Base-by-base conservation (phyloP, 2,888 invertebrate genomes). In the Ceramica pisi region DNA sequence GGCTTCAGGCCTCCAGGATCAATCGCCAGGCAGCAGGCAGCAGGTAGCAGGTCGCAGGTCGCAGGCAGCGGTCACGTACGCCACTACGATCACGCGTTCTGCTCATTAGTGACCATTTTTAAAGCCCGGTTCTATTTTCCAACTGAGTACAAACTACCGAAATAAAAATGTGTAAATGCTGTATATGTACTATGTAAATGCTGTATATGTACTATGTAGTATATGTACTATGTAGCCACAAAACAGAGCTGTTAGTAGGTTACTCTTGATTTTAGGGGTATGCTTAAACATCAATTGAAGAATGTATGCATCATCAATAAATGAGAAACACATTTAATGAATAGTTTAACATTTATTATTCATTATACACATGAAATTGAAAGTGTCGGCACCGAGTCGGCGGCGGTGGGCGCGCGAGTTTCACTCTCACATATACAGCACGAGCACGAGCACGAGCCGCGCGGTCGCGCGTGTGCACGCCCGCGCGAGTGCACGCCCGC, bases 301-400 rank as follows among this genome's bases (percentile, higher is more conserved):
- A 8, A 38, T 21, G 14, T 38, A 21, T 8, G 19, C 19, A 19
- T 1, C 19, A 19, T 1, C 21, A 57, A 38, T 14, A 8, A 57
- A 38, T 68, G 16, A 84, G 88, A 89, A 77, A 70, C 53, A 71
- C 53, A 16, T n/a, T 55, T 46, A 72, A 78, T 83, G 85, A 92
- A 92, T 94, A 90, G 90, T 91, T 94, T 92, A 95, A 95, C 95
- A 95, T 95, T 94, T 94, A 95, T 93, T 82, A 87, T 87, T 78
- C 55, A 82, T 67, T 88, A 90, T 92, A 93, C 90, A 93, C 92
- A 92, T 91, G 91, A 92, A 92, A 91, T 92, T 84, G 90, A 93
- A 91, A 92, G 89, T 89, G 80, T 64, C 66, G 70, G 65, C 76
- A 76, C 63, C 61, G 74, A 67, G 71, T 46, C 59, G 63, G 44